Percentiles rank a stretch among this genome's conserved stretches.
phyloP scores from a whole-genome alignment of 2,113 vertebrate genomes.

The Montifringilla adamsi region DNA sequence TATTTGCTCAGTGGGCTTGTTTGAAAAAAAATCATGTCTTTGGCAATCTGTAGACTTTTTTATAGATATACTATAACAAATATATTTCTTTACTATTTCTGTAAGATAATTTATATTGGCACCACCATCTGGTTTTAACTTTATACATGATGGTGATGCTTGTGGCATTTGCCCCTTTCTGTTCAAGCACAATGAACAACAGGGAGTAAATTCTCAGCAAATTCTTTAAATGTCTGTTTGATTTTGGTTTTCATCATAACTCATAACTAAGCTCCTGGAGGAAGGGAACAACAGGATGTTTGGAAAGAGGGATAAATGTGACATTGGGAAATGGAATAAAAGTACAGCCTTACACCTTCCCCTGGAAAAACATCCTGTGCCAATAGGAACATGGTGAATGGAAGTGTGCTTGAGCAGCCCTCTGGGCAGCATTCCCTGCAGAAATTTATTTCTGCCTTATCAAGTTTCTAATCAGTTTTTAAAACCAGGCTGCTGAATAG shows the following conservation, averaged over 20 bases:
- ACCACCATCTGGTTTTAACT: neutral
- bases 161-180: neutral
- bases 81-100: fast-evolving
- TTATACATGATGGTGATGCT: neutral
- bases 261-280: neutral
- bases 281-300: neutral
- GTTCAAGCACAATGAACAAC: neutral
- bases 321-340: neutral
- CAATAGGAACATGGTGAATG: neutral
- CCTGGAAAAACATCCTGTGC: neutral
- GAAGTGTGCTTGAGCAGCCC: neutral
- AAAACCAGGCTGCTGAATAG: neutral
- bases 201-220: neutral
- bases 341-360: neutral
- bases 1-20: neutral
- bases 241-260: neutral
- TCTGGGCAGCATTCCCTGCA: conserved; percentile 19
- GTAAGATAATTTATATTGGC: neutral
- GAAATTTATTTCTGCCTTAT: conserved; percentile 6
- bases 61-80: neutral
- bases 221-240: neutral
- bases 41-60: neutral
- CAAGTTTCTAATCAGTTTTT: neutral
- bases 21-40: neutral
- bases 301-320: neutral